These are phyloP conservation scores for Acronicta alni DNA, from an alignment of 2,888 invertebrate species.

Conservation along the genomic window DNA sequence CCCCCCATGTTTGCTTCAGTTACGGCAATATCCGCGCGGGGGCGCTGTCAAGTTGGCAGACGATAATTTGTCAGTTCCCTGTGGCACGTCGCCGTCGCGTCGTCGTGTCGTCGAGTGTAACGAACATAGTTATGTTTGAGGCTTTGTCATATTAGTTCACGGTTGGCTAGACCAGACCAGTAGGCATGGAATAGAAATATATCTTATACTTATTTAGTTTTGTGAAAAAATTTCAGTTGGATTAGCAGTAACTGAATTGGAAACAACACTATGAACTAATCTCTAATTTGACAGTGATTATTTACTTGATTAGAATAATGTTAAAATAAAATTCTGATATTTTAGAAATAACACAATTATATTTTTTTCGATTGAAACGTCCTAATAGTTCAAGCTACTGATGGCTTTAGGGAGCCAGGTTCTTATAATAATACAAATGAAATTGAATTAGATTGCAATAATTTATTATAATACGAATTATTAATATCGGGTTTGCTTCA, in stretches of 20 bases:
- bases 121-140: constrained; percentile 47
- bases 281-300: constrained; percentile 33
- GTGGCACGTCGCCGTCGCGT: constrained; percentile 45
- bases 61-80: constrained; percentile 69
- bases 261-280: constrained; percentile 34
- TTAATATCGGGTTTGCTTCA: too few relatives aligned
- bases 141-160: constrained; percentile 52
- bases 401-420: too few relatives aligned
- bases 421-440: too few relatives aligned
- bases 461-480: too few relatives aligned
- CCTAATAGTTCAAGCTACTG: too few relatives aligned
- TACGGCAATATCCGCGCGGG: constrained; percentile 69
- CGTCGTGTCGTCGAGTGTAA: constrained; percentile 40
- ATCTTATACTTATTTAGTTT: constrained; percentile 8
- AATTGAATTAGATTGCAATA: too few relatives aligned
- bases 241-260: not conserved
- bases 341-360: too few relatives aligned
- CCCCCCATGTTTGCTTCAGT: constrained; percentile 61
- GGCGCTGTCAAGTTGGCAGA: constrained; percentile 63
- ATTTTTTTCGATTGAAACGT: too few relatives aligned
- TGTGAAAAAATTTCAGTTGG: not conserved
- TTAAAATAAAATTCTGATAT: too few relatives aligned
- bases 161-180: constrained; percentile 39
- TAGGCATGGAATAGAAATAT: constrained; percentile 18
- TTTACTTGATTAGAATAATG: constrained; percentile 13